These are phyloP conservation scores for Homarus gammarus DNA, from an alignment of 2,888 invertebrate species.

Conservation along the genomic window DNA sequence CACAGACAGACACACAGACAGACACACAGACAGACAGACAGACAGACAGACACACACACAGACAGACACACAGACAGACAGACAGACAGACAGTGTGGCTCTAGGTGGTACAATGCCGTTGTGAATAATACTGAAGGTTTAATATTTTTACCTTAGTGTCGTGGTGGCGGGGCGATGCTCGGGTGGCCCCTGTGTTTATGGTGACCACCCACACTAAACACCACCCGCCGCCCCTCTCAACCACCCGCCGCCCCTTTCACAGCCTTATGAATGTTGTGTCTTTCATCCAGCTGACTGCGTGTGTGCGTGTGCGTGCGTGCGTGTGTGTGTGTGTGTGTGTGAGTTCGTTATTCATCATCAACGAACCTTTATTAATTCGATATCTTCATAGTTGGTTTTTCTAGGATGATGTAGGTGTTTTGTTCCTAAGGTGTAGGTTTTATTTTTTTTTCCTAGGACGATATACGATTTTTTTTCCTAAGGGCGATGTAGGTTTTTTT, in stretches of 20 bases:
- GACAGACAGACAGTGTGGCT: background rate
- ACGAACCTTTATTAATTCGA: background rate
- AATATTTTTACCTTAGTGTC: background rate
- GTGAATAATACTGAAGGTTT: background rate
- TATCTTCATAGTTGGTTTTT: background rate
- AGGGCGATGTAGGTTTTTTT: too few relatives aligned
- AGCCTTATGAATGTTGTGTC: background rate
- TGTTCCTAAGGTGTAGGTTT: too few relatives aligned
- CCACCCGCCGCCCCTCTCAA: background rate
- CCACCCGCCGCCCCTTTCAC: background rate
- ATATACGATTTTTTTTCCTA: too few relatives aligned
- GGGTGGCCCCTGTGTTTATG: background rate
- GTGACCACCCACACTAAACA: background rate
- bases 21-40: slow-evolving; percentile 8
- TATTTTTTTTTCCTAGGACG: too few relatives aligned
- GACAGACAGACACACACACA: slow-evolving; percentile 5
- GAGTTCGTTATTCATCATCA: background rate
- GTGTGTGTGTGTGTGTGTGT: background rate
- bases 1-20: background rate
- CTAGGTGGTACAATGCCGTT: background rate
- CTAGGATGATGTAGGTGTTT: too few relatives aligned
- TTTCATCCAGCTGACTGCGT: background rate
- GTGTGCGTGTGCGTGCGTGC: background rate
- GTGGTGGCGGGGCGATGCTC: background rate
- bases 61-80: background rate